These are phyloP conservation scores for Drosophila sordidapex DNA, from an alignment of 2,888 invertebrate species.

Conservation along the genomic window DNA sequence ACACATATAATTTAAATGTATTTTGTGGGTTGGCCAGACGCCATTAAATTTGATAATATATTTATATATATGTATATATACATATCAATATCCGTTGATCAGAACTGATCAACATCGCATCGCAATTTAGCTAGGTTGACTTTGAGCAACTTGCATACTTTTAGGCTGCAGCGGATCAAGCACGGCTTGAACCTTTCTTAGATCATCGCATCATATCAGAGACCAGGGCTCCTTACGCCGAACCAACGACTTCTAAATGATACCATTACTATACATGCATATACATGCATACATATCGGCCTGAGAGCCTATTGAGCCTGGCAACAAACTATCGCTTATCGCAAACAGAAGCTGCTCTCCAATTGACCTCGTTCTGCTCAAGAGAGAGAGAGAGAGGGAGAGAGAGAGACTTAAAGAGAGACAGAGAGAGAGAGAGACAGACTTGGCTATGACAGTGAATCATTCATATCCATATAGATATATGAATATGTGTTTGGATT, in stretches of 20 bases:
- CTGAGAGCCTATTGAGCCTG: not conserved
- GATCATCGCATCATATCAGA: not conserved
- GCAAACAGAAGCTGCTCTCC: slow-evolving; percentile 16
- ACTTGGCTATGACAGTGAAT: slow-evolving; percentile 41
- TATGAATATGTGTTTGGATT: not conserved
- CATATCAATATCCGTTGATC: not conserved
- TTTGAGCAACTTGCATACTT: slow-evolving; percentile 53
- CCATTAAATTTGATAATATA: too few species aligned
- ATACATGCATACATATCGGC: not conserved
- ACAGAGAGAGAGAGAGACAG: not conserved
- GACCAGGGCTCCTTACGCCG: not conserved
- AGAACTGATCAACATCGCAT: not conserved
- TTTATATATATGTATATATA: not conserved
- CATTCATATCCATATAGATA: slow-evolving; percentile 15
- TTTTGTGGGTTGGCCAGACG: not conserved
- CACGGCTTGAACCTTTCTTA: slow-evolving; percentile 17
- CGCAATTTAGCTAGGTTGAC: not conserved
- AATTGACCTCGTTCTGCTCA: slow-evolving; percentile 43
- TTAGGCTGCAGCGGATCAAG: slow-evolving; percentile 48
- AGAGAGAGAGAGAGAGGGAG: not conserved
- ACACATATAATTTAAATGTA: not conserved
- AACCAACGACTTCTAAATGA: not conserved
- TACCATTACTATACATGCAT: not conserved
- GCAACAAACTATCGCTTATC: slow-evolving; percentile 20
- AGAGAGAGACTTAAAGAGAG: not conserved